Evolutionary conservation across 2,797 vertebrate species (phyloP), one percentile per base, ranked within the genome.

Genomic region (Phylloscopus collybita): DNA sequence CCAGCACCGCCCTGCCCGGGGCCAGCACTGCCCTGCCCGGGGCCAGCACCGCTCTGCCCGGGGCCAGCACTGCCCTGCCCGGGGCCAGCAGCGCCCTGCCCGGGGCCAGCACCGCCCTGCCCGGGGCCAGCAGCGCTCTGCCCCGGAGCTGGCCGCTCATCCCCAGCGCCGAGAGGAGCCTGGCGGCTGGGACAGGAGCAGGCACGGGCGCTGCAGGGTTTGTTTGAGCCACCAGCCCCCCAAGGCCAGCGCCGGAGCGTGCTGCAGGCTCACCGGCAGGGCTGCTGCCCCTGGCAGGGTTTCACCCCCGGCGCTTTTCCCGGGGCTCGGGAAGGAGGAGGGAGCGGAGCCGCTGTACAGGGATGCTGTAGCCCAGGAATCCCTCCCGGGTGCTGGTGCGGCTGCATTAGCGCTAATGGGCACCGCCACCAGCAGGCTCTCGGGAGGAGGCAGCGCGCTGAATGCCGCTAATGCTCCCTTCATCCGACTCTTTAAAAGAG

Each of bases 361-460:
- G 73, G 90, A 66, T 47, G 83, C 82, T 60, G 80, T 27, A 30
- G 32, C 62, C 13, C 62, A 94, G 83, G 83, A 82, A 93, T 76
- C 93, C 83, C 91, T 71, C 65, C 60, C 9, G 22, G 1, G 80
- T 61, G 91, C 88, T 85, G 69, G 93, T 80, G 88, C 23, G 21
- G 72, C 67, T 44, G 71, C 94, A 94, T 95, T 92, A 92, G 84
- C 2, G 11, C 79, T 95, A 88, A 96, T 91, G 92, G 91, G 91
- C 60, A 54, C 64, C 32, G 61, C 86, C 69, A 70, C 9, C 85
- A 47, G 72, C 88, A 18, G 89, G 80, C 76, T 88, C 82, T 25
- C 4, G 6, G 90, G 86, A 92, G 88, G 75, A 94, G 90, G 53
- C 69, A 85, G 67, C 32, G 65, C 74, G 3, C 6, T 27, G 92